Conservation (phyloP, 2,797 vertebrate genomes). For the Tragopan temminckii region DNA sequence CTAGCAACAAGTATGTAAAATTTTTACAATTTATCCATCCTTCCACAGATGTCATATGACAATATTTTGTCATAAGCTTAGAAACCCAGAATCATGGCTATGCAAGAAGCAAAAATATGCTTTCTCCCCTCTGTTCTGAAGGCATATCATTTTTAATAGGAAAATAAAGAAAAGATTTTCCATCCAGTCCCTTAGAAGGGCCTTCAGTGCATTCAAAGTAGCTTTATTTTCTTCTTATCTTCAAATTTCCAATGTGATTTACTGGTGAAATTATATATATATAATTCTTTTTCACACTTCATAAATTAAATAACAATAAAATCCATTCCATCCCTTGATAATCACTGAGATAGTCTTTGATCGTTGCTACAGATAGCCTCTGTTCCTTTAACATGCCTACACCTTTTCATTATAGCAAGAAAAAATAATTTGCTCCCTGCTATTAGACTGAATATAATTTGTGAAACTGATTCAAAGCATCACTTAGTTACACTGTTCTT, state of each 20-base stretch:
- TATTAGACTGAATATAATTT: neutral
- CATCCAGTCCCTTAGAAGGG: neutral
- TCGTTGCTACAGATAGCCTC: neutral
- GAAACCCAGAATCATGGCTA: neutral
- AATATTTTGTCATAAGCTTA: neutral
- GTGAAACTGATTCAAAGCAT: neutral
- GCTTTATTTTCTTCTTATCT: neutral
- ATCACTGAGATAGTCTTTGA: neutral
- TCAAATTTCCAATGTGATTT: neutral
- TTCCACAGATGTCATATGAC: neutral
- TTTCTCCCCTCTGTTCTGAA: neutral
- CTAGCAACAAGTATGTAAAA: neutral
- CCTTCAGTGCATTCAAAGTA: neutral
- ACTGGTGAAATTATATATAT: neutral
- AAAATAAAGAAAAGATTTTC: neutral
- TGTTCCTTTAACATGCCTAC: neutral
- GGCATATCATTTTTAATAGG: rapidly evolving
- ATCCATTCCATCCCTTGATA: neutral
- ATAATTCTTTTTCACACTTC: neutral
- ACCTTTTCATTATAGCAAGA: neutral
- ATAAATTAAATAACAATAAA: slow-evolving; percentile 10
- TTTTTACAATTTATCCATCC: neutral
- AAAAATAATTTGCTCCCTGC: neutral
- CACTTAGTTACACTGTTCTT: neutral
- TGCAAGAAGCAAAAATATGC: neutral